These are phyloP conservation scores for Pseudoatta argentina DNA, from an alignment of 1,140 invertebrate species.

Conservation along the genomic window DNA sequence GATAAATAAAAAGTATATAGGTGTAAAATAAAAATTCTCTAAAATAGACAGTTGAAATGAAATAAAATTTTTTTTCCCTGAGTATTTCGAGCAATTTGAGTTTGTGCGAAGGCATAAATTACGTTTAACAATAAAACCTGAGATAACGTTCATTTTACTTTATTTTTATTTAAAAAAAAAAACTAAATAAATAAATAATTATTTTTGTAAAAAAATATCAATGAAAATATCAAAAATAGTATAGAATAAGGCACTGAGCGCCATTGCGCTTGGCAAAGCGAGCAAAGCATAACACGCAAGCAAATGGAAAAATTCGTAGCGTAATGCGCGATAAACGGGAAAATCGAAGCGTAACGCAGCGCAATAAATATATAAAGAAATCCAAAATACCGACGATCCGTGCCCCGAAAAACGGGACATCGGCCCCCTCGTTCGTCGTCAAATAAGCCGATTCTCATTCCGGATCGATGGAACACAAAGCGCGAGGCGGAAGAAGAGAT, in stretches of 20 bases:
- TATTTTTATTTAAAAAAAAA: neutral
- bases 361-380: constrained; percentile 44
- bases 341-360: constrained; percentile 24
- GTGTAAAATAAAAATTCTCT: neutral
- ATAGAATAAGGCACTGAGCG: neutral
- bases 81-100: neutral
- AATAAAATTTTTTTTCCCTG: neutral
- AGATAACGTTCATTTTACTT: neutral
- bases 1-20: neutral
- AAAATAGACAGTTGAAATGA: constrained; percentile 1
- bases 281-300: neutral
- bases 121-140: neutral
- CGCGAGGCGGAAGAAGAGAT: constrained; percentile 20
- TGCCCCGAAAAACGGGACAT: constrained; percentile 21
- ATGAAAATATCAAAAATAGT: neutral
- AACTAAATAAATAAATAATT: neutral
- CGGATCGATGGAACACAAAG: constrained; percentile 52
- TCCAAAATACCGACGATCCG: constrained; percentile 41
- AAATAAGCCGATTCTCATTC: constrained; percentile 62
- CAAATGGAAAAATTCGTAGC: constrained; percentile 24
- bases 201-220: neutral
- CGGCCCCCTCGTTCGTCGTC: constrained; percentile 5
- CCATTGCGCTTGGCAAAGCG: neutral
- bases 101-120: neutral
- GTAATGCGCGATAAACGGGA: constrained; percentile 37